Evolutionary conservation across 1,140 invertebrate species (phyloP).

Genomic region (Drosophila ironensis): DNA sequence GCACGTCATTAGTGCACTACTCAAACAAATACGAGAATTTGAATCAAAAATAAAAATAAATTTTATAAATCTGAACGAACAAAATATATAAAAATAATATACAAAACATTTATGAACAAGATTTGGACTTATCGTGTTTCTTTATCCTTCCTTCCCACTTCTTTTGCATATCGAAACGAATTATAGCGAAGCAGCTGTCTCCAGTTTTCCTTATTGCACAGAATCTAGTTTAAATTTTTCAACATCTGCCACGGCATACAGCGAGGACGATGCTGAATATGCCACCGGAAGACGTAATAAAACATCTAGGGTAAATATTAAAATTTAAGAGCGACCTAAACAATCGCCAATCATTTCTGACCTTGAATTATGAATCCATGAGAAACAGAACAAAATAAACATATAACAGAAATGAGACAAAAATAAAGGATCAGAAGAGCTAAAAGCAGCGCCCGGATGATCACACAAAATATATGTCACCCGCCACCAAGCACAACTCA

Average conservation of each 20-base stretch:
- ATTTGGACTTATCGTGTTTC: slow-evolving; percentile 80
- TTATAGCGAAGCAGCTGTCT: slow-evolving; percentile 82
- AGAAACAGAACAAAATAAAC: slow-evolving; percentile 5
- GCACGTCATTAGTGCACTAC: slow-evolving; percentile 75
- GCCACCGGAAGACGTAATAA: slow-evolving; percentile 83
- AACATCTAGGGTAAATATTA: slow-evolving; percentile 83
- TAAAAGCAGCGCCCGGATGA: slow-evolving; percentile 49
- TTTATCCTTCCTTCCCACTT: slow-evolving; percentile 78
- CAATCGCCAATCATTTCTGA: slow-evolving; percentile 31
- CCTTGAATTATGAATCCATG: slow-evolving; percentile 24
- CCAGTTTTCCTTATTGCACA: slow-evolving; percentile 82
- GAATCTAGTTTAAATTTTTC: slow-evolving; percentile 82
- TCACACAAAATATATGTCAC: slow-evolving; percentile 36
- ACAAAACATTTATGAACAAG: slow-evolving; percentile 59
- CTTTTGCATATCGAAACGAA: slow-evolving; percentile 74
- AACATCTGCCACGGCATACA: slow-evolving; percentile 83
- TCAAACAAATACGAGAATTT: slow-evolving; percentile 46
- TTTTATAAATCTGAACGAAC: slow-evolving; percentile 10
- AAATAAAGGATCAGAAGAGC: slow-evolving; percentile 76
- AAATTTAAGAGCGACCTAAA: slow-evolving; percentile 69
- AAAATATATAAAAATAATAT: slow-evolving; percentile 28
- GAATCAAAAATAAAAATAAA: slow-evolving; percentile 20
- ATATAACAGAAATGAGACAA: slow-evolving; percentile 36
- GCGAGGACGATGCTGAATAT: slow-evolving; percentile 84
- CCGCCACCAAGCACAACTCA: slow-evolving; percentile 15